Percentiles rank a stretch among this genome's conserved stretches.
These are phyloP conservation scores for Protobothrops flavoviridis DNA, from an alignment of 2,113 vertebrate species.

Conservation along the genomic window DNA sequence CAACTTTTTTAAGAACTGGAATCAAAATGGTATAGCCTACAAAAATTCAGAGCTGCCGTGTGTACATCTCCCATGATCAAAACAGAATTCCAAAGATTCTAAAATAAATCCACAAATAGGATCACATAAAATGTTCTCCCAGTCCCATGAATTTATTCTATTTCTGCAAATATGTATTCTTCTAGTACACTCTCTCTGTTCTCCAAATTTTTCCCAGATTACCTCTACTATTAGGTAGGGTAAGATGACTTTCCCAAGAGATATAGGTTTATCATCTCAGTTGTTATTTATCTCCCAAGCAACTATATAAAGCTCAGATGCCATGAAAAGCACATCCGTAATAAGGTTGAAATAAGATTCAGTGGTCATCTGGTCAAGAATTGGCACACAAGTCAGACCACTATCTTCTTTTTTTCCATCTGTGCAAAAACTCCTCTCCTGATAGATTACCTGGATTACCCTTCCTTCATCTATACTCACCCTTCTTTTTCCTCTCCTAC, in stretches of 20 bases:
- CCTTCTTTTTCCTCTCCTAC: conserved; percentile 73
- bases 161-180: not conserved
- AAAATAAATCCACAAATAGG: not conserved
- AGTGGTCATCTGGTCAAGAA: not conserved
- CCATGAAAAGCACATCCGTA: not conserved
- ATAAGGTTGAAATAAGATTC: not conserved
- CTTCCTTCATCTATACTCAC: not conserved
- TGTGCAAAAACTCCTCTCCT: not conserved
- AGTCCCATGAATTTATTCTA: not conserved
- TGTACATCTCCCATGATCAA: too few species aligned
- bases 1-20: not conserved
- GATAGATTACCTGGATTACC: not conserved
- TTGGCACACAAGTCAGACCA: not conserved
- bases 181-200: not conserved
- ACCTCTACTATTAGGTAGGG: not conserved
- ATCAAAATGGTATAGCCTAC: not conserved
- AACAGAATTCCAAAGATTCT: not conserved
- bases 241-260: not conserved
- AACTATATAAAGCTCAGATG: not conserved
- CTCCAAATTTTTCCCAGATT: not conserved
- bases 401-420: too few species aligned
- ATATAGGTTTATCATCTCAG: not conserved
- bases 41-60: not conserved
- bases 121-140: not conserved
- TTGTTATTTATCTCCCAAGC: not conserved